A percentile compares a stretch with the other conserved stretches of the same genome.
Conservation (phyloP, 2,797 vertebrate genomes). For the Clamator glandarius region DNA sequence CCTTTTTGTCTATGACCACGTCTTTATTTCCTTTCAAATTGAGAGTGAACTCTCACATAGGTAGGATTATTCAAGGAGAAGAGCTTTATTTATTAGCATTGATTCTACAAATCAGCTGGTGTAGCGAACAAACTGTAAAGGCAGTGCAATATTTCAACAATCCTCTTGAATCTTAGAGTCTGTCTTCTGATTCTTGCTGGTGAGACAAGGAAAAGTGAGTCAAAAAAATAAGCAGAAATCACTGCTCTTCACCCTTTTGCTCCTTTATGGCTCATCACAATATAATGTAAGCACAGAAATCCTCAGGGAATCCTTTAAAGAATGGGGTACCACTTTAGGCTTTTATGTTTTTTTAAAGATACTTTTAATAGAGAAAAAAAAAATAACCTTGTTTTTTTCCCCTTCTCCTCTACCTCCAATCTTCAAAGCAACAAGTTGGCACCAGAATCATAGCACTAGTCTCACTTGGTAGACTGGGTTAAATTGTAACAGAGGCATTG, state of each 20-base stretch:
- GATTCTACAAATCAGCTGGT: slow-evolving; percentile 35
- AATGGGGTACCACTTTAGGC: not conserved
- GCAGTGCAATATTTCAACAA: slow-evolving; percentile 22
- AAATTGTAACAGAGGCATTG: not conserved
- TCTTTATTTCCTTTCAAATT: slow-evolving; percentile 63
- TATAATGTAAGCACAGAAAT: slow-evolving; percentile 22
- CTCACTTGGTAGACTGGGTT: not conserved
- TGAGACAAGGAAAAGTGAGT: not conserved
- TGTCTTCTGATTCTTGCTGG: not conserved
- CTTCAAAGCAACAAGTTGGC: not conserved
- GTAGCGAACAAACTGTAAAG: slow-evolving; percentile 29
- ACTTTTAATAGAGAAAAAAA: not conserved
- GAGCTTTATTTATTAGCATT: slow-evolving; percentile 51
- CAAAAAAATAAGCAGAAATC: slow-evolving; percentile 38
- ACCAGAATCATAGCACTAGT: not conserved
- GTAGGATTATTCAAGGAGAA: slow-evolving; percentile 48
- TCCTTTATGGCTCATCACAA: slow-evolving; percentile 31
- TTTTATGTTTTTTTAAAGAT: not conserved
- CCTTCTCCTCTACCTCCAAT: not conserved
- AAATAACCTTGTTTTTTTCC: not conserved
- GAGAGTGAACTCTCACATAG: slow-evolving; percentile 36
- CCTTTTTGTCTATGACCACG: slow-evolving; percentile 2
- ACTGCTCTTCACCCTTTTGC: slow-evolving; percentile 29
- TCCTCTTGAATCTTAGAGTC: not conserved
- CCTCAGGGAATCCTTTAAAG: not conserved